These are phyloP conservation scores for Telmatherina bonti DNA, from an alignment of 2,797 vertebrate genomes.

Conservation along the genomic window DNA sequence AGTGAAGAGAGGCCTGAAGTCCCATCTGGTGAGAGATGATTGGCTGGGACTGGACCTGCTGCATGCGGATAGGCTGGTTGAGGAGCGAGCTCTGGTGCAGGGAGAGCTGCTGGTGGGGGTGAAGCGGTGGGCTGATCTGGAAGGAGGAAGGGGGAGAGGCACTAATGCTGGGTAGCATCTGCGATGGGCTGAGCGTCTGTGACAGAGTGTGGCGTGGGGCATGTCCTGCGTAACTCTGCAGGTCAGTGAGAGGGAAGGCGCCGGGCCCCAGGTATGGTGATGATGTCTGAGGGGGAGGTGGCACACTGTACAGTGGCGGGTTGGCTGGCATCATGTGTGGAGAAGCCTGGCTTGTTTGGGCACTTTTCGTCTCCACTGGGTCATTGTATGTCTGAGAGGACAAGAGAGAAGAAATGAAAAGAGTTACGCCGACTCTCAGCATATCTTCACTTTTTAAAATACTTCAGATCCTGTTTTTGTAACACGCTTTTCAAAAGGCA, in stretches of 20 bases:
- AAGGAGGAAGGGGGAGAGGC: constrained; percentile 93
- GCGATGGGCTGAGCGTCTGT: constrained; percentile 90
- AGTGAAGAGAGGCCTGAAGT: constrained; percentile 94
- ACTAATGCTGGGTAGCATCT: constrained; percentile 96
- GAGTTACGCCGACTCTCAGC: neutral
- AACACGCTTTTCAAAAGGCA: neutral
- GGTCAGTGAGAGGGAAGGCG: constrained; percentile 92
- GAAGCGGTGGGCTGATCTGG: constrained; percentile 95
- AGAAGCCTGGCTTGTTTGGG: constrained; percentile 87
- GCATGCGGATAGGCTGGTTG: constrained; percentile 95
- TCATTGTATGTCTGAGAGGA: constrained; percentile 89
- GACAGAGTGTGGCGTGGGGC: constrained; percentile 90
- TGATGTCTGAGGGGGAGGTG: constrained; percentile 87
- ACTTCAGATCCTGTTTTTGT: neutral
- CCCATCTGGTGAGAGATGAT: constrained; percentile 97
- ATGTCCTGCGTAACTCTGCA: constrained; percentile 92
- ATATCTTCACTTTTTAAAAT: neutral
- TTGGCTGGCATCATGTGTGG: constrained; percentile 94
- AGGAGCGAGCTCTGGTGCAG: constrained; percentile 95
- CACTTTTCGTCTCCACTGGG: constrained; percentile 88
- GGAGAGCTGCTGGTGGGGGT: constrained; percentile 92
- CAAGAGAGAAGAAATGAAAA: neutral
- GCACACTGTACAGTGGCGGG: constrained; percentile 92
- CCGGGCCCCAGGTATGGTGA: constrained; percentile 90
- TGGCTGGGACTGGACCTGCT: constrained; percentile 93